These are phyloP conservation scores for Rhopalosiphum maidis DNA, from an alignment of 1,140 invertebrate species.

Conservation along the genomic window DNA sequence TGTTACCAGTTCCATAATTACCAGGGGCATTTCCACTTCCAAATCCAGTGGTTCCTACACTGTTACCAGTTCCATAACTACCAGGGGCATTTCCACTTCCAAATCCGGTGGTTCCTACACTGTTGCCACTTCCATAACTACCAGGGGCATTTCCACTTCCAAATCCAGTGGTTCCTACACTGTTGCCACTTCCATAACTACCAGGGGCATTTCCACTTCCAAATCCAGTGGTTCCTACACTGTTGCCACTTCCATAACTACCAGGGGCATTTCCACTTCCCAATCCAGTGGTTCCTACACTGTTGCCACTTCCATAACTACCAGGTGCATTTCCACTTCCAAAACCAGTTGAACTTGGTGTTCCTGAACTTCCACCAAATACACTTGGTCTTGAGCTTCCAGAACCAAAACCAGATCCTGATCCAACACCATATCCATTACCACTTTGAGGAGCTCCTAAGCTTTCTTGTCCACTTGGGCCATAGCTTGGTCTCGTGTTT, in stretches of 20 bases:
- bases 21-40: constrained; percentile 22
- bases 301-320: constrained; percentile 44
- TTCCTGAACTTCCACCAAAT: constrained; percentile 40
- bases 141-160: constrained; percentile 47
- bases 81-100: constrained; percentile 15
- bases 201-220: constrained; percentile 43
- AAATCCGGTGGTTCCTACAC: constrained; percentile 11
- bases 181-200: constrained; percentile 43
- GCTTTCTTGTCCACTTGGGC: constrained; percentile 31
- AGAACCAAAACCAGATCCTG: constrained; percentile 27
- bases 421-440: constrained; percentile 45
- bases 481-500: constrained; percentile 21
- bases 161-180: constrained; percentile 9
- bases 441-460: constrained; percentile 47
- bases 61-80: constrained; percentile 8
- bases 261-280: constrained; percentile 46
- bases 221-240: constrained; percentile 6
- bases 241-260: constrained; percentile 42
- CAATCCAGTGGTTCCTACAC: not conserved
- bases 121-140: constrained; percentile 41
- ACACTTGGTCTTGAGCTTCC: constrained; percentile 20
- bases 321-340: constrained; percentile 51
- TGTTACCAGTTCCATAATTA: not conserved
- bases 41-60: constrained; percentile 17
- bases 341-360: constrained; percentile 24